Evolutionary conservation across 2,888 invertebrate genomes (phyloP).

Genomic region (Tetropium fuscum): DNA sequence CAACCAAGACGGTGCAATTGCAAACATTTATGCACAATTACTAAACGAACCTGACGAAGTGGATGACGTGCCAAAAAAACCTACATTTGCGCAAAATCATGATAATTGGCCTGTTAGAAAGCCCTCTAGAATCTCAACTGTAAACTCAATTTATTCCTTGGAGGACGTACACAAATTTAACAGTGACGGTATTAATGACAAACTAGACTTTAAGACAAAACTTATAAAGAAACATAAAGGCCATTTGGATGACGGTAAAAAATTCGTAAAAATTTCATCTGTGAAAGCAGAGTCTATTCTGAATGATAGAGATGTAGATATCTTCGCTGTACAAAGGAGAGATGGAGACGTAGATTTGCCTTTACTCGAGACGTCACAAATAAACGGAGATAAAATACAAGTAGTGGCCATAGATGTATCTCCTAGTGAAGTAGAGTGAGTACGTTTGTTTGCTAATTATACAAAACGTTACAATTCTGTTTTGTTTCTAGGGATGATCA

Average conservation of each 20-base stretch:
- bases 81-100: conserved; percentile 32
- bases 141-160: conserved; percentile 31
- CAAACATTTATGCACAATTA: conserved; percentile 40
- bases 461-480: not conserved
- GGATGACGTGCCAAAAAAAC: conserved; percentile 33
- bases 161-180: conserved; percentile 41
- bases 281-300: conserved; percentile 43
- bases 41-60: conserved; percentile 29
- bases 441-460: not conserved
- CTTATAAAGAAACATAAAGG: conserved; percentile 29
- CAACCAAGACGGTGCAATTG: conserved; percentile 33
- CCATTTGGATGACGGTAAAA: conserved; percentile 25
- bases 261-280: conserved; percentile 51
- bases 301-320: conserved; percentile 29
- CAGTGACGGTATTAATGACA: conserved; percentile 41
- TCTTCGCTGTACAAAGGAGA: conserved; percentile 38
- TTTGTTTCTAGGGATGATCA: conserved; percentile 33
- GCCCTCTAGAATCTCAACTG: conserved; percentile 11
- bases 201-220: conserved; percentile 50
- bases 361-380: conserved; percentile 9
- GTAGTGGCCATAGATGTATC: conserved; percentile 47
- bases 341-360: conserved; percentile 43
- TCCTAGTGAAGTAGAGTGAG: conserved; percentile 48
- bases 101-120: not conserved
- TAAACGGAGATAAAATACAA: conserved; percentile 27